phyloP scores from a whole-genome alignment of 2,797 vertebrate species.

The Cryptoblepharus egeriae region DNA sequence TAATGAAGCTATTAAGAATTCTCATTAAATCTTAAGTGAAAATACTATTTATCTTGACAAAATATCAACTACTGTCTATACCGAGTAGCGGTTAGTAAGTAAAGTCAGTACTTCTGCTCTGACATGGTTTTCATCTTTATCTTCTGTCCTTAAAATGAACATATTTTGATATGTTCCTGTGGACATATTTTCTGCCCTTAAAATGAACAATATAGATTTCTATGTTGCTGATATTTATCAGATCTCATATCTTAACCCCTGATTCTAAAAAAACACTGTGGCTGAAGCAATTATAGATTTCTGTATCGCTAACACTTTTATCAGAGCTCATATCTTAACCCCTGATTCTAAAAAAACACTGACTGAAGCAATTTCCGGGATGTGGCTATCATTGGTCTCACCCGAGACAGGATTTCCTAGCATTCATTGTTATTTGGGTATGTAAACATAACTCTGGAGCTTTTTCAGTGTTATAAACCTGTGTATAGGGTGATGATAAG shows the following conservation, averaged over 20 bases:
- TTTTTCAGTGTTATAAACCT: neutral
- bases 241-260: too few relatives aligned
- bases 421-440: constrained; percentile 60
- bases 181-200: too few relatives aligned
- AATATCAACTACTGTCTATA: neutral
- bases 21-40: neutral
- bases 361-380: constrained; percentile 32
- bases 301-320: neutral
- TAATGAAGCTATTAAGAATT: neutral
- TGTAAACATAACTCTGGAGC: constrained; percentile 34
- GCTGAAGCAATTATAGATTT: too few relatives aligned
- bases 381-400: constrained; percentile 30
- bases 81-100: too few relatives aligned
- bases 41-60: neutral
- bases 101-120: neutral
- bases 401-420: constrained; percentile 72
- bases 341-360: constrained; percentile 45
- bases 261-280: too few relatives aligned
- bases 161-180: too few relatives aligned
- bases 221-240: too few relatives aligned
- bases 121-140: neutral
- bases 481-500: neutral
- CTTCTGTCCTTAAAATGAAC: neutral
- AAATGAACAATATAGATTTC: too few relatives aligned
- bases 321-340: neutral